Percentiles rank a stretch among this genome's conserved stretches.
These are phyloP conservation scores for Montipora cactus DNA, from an alignment of 64 coral and sea anemone genomes.

Conservation along the genomic window DNA sequence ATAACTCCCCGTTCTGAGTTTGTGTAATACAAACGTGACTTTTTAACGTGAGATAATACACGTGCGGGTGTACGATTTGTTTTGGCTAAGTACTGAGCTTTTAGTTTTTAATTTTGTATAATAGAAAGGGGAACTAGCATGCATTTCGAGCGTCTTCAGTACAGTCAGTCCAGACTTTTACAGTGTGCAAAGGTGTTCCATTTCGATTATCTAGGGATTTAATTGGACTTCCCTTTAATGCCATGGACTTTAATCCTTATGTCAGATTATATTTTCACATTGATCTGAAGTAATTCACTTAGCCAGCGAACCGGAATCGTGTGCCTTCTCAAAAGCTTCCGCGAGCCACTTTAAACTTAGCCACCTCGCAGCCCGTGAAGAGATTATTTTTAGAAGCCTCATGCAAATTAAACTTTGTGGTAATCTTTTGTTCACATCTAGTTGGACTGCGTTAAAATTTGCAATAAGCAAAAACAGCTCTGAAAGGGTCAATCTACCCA, in stretches of 20 bases:
- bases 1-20: not conserved
- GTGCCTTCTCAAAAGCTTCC: no score
- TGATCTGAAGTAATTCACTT: not conserved
- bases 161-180: no score
- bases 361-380: not conserved
- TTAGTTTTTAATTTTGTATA: not conserved
- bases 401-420: not conserved
- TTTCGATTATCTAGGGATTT: not conserved
- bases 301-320: not conserved
- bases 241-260: slow-evolving; percentile 16
- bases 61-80: not conserved
- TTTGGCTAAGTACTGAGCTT: not conserved
- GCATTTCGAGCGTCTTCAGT: no score
- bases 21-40: not conserved
- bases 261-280: not conserved
- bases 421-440: slow-evolving; percentile 13
- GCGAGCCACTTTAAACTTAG: not conserved
- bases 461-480: not conserved
- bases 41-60: not conserved
- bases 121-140: not conserved
- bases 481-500: not conserved
- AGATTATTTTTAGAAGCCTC: slow-evolving; percentile 8
- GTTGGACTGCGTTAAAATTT: not conserved
- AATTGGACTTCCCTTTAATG: slow-evolving; percentile 11
- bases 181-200: not conserved